phyloP scores from a whole-genome alignment of 2,888 invertebrate species.

The Drosophila mimetica region DNA sequence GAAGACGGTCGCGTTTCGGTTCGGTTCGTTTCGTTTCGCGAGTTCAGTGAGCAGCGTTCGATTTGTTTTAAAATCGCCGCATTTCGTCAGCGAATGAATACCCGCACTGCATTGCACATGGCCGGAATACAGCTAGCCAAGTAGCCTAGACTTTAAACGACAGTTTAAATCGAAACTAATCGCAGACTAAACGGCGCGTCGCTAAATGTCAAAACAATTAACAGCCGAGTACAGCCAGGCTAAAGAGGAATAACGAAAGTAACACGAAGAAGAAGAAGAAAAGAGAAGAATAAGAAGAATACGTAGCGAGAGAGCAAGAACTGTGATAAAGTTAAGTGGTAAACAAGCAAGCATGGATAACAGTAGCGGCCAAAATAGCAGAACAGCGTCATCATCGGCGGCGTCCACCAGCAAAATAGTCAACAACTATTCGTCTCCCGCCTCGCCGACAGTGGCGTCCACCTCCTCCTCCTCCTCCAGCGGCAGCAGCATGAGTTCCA shows the following conservation, averaged over 20 bases:
- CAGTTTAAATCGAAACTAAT: constrained; percentile 30
- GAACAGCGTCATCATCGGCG: constrained; percentile 27
- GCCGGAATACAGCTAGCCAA: constrained; percentile 1
- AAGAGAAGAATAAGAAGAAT: constrained; percentile 21
- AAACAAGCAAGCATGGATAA: constrained; percentile 72
- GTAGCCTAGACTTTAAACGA: constrained; percentile 5
- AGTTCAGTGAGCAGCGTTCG: constrained; percentile 52
- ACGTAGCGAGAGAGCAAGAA: constrained; percentile 46
- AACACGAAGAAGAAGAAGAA: constrained; percentile 33
- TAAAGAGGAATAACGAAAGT: constrained; percentile 20
- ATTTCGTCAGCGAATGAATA: constrained; percentile 56
- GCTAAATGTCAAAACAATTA: constrained; percentile 55
- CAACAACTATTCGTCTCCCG: constrained; percentile 63
- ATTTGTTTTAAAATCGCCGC: constrained; percentile 80
- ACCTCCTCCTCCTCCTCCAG: constrained; percentile 8
- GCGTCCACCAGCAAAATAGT: constrained; percentile 65
- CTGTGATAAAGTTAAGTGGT: constrained; percentile 73
- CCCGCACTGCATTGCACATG: constrained; percentile 25
- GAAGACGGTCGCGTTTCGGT: constrained; percentile 52
- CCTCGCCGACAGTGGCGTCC: constrained; percentile 23
- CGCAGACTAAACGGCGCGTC: constrained; percentile 32
- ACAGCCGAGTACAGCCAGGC: constrained; percentile 55
- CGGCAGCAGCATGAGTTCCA: constrained; percentile 20
- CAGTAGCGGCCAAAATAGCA: constrained; percentile 57
- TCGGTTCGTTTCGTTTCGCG: constrained; percentile 31